phyloP scores from a whole-genome alignment of 2,113 vertebrate species.

The Hyla sarda region DNA sequence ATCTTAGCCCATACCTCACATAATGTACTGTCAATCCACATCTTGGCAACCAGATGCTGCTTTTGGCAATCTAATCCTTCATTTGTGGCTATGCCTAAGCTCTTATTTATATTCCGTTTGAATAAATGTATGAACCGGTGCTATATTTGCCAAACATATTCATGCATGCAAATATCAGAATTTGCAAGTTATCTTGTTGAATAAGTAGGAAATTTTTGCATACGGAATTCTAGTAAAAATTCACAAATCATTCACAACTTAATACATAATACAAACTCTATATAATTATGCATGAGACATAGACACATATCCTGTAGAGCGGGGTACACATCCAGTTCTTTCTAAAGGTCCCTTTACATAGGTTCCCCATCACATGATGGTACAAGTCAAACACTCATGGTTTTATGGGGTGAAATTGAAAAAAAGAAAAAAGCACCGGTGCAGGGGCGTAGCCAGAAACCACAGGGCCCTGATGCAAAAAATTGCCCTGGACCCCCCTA shows the following conservation, averaged over 20 bases:
- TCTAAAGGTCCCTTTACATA: too few relatives aligned
- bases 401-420: too few relatives aligned
- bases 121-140: conserved; percentile 31
- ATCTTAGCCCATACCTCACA: background rate
- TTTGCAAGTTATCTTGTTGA: conserved; percentile 36
- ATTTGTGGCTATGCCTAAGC: conserved; percentile 15
- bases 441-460: too few relatives aligned
- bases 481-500: too few relatives aligned
- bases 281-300: conserved; percentile 27
- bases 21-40: background rate
- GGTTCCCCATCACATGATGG: too few relatives aligned
- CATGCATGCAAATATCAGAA: conserved; percentile 39
- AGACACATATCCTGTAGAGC: background rate
- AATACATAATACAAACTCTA: background rate
- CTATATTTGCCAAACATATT: conserved; percentile 48
- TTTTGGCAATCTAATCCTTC: conserved; percentile 4
- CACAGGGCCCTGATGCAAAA: too few relatives aligned
- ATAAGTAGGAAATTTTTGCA: conserved; percentile 4
- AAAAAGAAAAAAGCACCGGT: too few relatives aligned
- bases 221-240: conserved; percentile 15
- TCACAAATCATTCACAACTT: conserved; percentile 27
- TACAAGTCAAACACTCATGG: too few relatives aligned
- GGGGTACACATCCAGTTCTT: too few relatives aligned
- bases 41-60: conserved; percentile 12
- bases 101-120: conserved; percentile 22